phyloP scores from a whole-genome alignment of 2,797 vertebrate species.

The Poecilia gillii region DNA sequence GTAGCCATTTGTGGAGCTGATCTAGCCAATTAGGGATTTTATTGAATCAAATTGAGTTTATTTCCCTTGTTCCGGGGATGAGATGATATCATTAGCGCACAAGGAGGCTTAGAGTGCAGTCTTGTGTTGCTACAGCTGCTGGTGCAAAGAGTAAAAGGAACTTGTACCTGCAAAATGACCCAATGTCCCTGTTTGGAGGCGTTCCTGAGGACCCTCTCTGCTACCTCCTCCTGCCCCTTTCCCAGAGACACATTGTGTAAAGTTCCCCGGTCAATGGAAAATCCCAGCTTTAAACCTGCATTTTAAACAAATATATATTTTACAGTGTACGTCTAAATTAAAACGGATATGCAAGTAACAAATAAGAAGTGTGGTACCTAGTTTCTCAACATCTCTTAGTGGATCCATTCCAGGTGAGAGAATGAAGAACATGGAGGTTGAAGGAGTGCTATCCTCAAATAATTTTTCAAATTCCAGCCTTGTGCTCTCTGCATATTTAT shows the following conservation, averaged over 20 bases:
- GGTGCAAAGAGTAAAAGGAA: slow-evolving; percentile 6
- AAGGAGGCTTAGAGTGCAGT: slow-evolving; percentile 35
- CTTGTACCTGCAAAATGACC: slow-evolving; percentile 85
- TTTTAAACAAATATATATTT: slow-evolving; percentile 9
- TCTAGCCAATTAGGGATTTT: slow-evolving; percentile 73
- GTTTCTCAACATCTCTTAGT: slow-evolving; percentile 83
- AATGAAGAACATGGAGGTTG: slow-evolving; percentile 86
- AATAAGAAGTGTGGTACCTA: slow-evolving; percentile 64
- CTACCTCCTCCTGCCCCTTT: slow-evolving; percentile 85
- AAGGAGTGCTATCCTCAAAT: slow-evolving; percentile 79
- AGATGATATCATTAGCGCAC: slow-evolving; percentile 69
- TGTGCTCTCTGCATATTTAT: slow-evolving; percentile 78
- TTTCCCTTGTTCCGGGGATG: slow-evolving; percentile 54
- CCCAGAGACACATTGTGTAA: slow-evolving; percentile 86
- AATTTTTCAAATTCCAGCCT: slow-evolving; percentile 81
- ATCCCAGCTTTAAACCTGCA: slow-evolving; percentile 85
- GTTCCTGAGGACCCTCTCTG: slow-evolving; percentile 77
- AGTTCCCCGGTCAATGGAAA: slow-evolving; percentile 83
- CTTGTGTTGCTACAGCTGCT: slow-evolving; percentile 12
- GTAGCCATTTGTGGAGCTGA: slow-evolving; percentile 62
- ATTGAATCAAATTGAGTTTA: slow-evolving; percentile 80
- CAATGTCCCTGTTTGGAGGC: slow-evolving; percentile 81
- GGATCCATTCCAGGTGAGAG: slow-evolving; percentile 84
- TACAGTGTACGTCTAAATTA: background rate
- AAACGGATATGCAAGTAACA: slow-evolving; percentile 1